A percentile compares a stretch with the other conserved stretches of the same genome.
phyloP scores from a whole-genome alignment of 2,113 vertebrate genomes.

The Hoplias malabaricus region DNA sequence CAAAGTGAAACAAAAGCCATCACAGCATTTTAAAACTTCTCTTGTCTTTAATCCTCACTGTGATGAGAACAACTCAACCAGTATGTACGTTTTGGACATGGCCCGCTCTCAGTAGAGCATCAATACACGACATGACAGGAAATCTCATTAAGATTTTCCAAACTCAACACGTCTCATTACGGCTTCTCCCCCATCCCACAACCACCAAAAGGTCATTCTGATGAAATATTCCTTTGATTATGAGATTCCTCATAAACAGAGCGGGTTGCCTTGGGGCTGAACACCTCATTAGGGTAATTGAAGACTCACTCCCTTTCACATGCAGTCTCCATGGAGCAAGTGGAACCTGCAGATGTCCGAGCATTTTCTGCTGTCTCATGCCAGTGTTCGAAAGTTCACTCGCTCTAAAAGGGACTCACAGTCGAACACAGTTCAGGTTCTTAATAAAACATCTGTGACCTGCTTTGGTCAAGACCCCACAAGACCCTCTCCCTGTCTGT shows the following conservation, averaged over 20 bases:
- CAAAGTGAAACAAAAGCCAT: too few species aligned
- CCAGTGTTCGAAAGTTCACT: too few species aligned
- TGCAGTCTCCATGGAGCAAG: background rate
- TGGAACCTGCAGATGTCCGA: too few species aligned
- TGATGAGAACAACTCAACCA: background rate
- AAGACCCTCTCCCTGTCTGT: too few species aligned
- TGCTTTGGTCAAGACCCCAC: too few species aligned
- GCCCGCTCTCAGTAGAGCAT: background rate
- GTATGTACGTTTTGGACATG: background rate
- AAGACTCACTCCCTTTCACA: background rate
- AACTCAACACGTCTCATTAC: background rate
- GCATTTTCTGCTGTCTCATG: background rate
- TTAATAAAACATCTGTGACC: too few species aligned
- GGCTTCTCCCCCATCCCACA: background rate
- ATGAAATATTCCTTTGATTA: constrained; percentile 29
- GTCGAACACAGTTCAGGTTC: too few species aligned
- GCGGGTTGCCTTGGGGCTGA: background rate
- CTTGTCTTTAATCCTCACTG: too few species aligned
- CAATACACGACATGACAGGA: background rate
- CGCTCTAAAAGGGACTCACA: too few species aligned
- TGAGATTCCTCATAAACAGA: constrained; percentile 29
- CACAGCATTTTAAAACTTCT: background rate
- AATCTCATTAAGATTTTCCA: background rate
- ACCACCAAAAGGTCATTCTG: constrained; percentile 21
- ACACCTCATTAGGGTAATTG: constrained; percentile 1